These are phyloP conservation scores for Endotricha flammealis DNA, from an alignment of 2,888 invertebrate genomes.

Conservation along the genomic window DNA sequence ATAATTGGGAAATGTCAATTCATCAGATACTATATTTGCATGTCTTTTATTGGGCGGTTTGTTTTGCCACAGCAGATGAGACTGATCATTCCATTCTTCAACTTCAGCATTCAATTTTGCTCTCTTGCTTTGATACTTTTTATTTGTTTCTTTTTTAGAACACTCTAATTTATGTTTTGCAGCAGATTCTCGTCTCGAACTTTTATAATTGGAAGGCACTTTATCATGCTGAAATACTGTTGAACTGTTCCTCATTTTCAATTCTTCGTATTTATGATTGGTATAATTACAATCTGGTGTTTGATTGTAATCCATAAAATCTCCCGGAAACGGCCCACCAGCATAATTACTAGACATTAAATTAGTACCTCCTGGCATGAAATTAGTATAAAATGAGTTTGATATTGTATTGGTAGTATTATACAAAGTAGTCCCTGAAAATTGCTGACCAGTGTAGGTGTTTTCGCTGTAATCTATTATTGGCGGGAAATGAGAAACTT, in stretches of 20 bases:
- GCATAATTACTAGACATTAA: slow-evolving; percentile 63
- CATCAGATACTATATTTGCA: slow-evolving; percentile 55
- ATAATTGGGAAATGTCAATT: slow-evolving; percentile 61
- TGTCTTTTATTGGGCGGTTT: slow-evolving; percentile 53
- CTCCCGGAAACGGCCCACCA: slow-evolving; percentile 56
- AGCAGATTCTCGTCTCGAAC: slow-evolving; percentile 56
- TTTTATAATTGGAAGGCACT: slow-evolving; percentile 49
- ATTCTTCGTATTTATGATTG: slow-evolving; percentile 66
- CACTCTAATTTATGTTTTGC: slow-evolving; percentile 69
- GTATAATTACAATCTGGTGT: slow-evolving; percentile 60
- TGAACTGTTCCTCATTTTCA: slow-evolving; percentile 61
- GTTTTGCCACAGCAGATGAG: slow-evolving; percentile 63
- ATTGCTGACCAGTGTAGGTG: slow-evolving; percentile 58
- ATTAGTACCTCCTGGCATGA: slow-evolving; percentile 63
- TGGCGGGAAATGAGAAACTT: slow-evolving; percentile 70
- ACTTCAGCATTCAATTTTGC: slow-evolving; percentile 51
- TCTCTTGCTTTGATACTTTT: slow-evolving; percentile 66
- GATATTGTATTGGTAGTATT: slow-evolving; percentile 68
- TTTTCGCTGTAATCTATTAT: slow-evolving; percentile 67
- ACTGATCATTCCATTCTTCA: slow-evolving; percentile 63
- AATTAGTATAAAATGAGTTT: slow-evolving; percentile 68
- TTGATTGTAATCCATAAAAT: slow-evolving; percentile 68
- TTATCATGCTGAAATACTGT: slow-evolving; percentile 54
- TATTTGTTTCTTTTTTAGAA: slow-evolving; percentile 65
- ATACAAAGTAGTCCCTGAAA: slow-evolving; percentile 64